These are phyloP conservation scores for Crocidura indochinensis DNA, from an alignment of 2,797 vertebrate species.

Conservation along the genomic window DNA sequence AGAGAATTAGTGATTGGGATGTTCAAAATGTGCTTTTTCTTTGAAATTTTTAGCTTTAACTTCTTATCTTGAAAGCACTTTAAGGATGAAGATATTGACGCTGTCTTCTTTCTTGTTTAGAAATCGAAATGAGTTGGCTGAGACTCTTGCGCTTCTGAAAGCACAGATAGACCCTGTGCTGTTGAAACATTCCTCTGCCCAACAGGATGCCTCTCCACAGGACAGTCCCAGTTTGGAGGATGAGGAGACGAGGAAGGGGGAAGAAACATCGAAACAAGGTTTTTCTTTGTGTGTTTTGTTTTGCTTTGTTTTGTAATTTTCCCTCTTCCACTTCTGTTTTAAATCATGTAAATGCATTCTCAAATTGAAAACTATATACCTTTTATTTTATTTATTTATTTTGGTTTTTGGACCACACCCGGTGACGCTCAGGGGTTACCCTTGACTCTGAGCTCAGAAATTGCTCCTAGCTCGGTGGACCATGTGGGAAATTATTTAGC, in stretches of 20 bases:
- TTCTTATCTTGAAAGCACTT: constrained; percentile 60
- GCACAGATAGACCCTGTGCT: constrained; percentile 94
- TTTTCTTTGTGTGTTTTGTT: constrained; percentile 86
- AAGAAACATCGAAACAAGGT: constrained; percentile 90
- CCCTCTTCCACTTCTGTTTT: constrained; percentile 59
- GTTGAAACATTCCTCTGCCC: constrained; percentile 91
- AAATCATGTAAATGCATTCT: constrained; percentile 58
- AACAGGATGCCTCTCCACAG: constrained; percentile 90
- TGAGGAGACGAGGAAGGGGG: constrained; percentile 90
- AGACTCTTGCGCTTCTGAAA: constrained; percentile 97
- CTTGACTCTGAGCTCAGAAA: too few relatives aligned
- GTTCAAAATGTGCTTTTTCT: background rate
- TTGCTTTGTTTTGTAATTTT: constrained; percentile 81
- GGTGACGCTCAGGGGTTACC: too few relatives aligned
- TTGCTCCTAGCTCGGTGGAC: too few relatives aligned
- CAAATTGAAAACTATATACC: constrained; percentile 46
- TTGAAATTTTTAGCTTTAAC: constrained; percentile 60
- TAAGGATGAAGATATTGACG: constrained; percentile 73
- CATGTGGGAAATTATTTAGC: too few relatives aligned
- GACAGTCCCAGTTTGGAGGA: constrained; percentile 91
- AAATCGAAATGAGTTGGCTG: constrained; percentile 96
- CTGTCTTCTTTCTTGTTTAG: constrained; percentile 88
- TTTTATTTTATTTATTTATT: background rate
- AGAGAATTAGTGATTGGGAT: background rate
- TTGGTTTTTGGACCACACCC: too few relatives aligned